Evolutionary conservation across 1,140 invertebrate species (phyloP), one percentile per base, ranked within the genome.

Genomic region (Drosophila aff.): DNA sequence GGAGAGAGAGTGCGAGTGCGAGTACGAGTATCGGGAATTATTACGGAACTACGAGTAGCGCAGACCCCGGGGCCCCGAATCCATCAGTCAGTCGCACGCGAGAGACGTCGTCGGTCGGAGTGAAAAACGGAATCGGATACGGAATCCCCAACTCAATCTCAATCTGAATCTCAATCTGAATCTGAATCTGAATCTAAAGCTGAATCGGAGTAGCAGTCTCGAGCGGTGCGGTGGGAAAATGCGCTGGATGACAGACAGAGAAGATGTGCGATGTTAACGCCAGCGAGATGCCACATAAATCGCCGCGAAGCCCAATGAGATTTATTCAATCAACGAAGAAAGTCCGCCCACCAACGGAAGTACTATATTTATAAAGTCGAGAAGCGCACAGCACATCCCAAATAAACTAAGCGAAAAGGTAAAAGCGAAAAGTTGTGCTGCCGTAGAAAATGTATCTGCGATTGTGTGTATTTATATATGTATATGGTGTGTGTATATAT

Each of bases 251-350:
- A 33, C 60, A 63, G 46, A 57, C 53, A 44, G 40, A 11, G 49
- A 83, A 83, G 79, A 84, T 81, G 82, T 67, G 81, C 81, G 44
- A 47, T 67, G 68, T 68, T 68, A 47, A 43, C n/a, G 31, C 53
- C 28, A 46, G 26, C 52, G 81, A 62, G 53, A 76, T 66, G 21
- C 47, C 33, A 40, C 68, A 72, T 73, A 59, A 73, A 74, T 73
- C 46, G 75, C 74, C 43, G 43, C 43, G 55, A 23, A 77, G 76
- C 68, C 75, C 66, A 82, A 87, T 87, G 83, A 90, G 87, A 84
- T 87, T 87, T 90, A 87, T 87, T 87, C 87, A 87, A 87, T 87
- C 82, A 81, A 87, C 82, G 67, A 87, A 75, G 85, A 87, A 73
- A 73, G 71, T 74, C 71, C 71, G 71, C 67, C 71, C 71, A 60